Evolutionary conservation across 30 jellyfish, hydroid and myxozoan species (phyloP).

Genomic region (Cassiopea andromeda): DNA sequence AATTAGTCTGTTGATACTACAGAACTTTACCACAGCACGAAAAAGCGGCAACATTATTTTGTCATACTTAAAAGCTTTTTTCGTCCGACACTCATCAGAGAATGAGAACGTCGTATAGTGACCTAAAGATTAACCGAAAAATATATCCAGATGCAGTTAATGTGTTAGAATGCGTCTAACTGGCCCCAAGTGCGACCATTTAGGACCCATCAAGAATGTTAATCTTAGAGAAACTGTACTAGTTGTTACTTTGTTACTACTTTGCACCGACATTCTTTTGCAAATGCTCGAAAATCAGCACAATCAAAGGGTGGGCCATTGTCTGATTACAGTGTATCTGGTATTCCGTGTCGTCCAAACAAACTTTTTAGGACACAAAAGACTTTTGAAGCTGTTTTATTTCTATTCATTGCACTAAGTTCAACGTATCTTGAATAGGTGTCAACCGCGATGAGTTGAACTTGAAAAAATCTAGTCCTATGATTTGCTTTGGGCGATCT

Average conservation of each 20-base stretch:
- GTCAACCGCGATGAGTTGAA: constrained; percentile 35
- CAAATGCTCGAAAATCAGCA: constrained; percentile 23
- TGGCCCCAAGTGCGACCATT: too few relatives aligned
- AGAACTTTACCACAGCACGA: too few relatives aligned
- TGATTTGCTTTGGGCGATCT: constrained; percentile 50
- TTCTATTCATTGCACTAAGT: constrained; percentile 35
- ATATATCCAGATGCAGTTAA: too few relatives aligned
- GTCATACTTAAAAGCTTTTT: too few relatives aligned
- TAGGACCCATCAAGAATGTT: background rate
- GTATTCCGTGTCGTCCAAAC: constrained; percentile 59
- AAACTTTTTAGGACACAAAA: constrained; percentile 6
- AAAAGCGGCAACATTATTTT: too few relatives aligned
- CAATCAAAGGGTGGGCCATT: constrained; percentile 56
- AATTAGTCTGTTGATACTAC: too few relatives aligned
- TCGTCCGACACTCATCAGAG: too few relatives aligned
- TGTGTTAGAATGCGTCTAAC: too few relatives aligned
- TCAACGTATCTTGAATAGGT: constrained; percentile 43
- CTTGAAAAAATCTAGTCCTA: constrained; percentile 51
- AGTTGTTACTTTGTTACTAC: constrained; percentile 4
- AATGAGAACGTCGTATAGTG: too few relatives aligned
- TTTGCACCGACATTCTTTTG: constrained; percentile 41
- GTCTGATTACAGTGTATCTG: constrained; percentile 51
- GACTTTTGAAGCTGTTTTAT: constrained; percentile 25
- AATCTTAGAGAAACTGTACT: constrained; percentile 49
- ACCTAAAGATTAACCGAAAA: too few relatives aligned